Evolutionary conservation across 1,140 invertebrate genomes (phyloP).

Genomic region (Homarus americanus): DNA sequence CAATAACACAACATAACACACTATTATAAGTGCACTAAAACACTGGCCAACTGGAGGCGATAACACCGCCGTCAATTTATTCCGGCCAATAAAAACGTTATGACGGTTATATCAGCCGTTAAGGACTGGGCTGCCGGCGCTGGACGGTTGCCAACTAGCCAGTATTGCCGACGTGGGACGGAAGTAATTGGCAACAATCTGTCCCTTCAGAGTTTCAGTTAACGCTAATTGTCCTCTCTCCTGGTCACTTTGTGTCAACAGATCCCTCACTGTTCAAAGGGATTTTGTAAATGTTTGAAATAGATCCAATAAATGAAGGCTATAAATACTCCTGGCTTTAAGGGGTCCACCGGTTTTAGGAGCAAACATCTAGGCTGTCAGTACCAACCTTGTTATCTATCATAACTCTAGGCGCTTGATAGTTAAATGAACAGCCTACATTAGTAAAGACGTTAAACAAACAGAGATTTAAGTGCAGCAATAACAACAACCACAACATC

Average conservation of each 20-base stretch:
- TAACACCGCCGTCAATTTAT: not conserved
- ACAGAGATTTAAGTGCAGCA: too few relatives aligned
- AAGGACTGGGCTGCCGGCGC: not conserved
- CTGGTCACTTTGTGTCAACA: not conserved
- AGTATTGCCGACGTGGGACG: not conserved
- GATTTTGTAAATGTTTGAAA: not conserved
- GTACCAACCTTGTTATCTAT: too few relatives aligned
- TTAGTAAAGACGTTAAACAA: too few relatives aligned
- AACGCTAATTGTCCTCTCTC: not conserved
- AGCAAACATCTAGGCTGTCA: too few relatives aligned
- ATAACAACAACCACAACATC: too few relatives aligned
- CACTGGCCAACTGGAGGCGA: not conserved
- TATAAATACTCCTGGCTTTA: not conserved
- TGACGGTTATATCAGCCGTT: not conserved
- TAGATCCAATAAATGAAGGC: not conserved
- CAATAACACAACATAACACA: too few relatives aligned
- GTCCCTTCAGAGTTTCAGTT: not conserved
- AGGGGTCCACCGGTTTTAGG: too few relatives aligned
- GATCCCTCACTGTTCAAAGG: not conserved
- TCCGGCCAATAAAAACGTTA: not conserved
- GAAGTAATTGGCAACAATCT: not conserved
- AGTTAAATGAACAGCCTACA: too few relatives aligned
- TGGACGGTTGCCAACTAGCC: not conserved
- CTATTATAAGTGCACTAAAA: too few relatives aligned
- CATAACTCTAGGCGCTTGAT: too few relatives aligned